Evolutionary conservation across 2,888 invertebrate species (phyloP), one percentile per base, ranked within the genome.

Genomic region (Agonopterix alstromeriana): DNA sequence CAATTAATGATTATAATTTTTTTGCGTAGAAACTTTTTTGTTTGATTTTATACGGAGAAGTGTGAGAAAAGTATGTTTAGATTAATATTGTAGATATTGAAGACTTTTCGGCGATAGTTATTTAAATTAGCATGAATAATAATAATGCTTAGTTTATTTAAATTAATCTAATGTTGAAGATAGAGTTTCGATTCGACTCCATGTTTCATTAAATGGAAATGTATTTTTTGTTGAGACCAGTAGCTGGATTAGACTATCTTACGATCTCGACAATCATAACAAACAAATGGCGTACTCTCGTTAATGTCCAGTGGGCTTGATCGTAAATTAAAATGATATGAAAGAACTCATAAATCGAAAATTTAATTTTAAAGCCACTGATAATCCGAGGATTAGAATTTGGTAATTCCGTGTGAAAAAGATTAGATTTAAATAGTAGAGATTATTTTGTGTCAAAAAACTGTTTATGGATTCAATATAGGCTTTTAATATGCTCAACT

Each of bases 1-100:
- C 65, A 70, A 73, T 76, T 70, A 72, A 71, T 70, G 66, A 58
- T 65, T 63, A 72, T 73, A 69, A 68, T 67, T 72, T 76, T 14
- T 73, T 68, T 69, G 62, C 61, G 65, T 47, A 56, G 27, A 27
- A 27, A 27, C 54, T 72, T 73, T 75, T 70, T 10, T 70, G 63
- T 60, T 67, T 62, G 62, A 67, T 65, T 60, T 65, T 60, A 63
- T 67, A 61, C 58, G 62, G 54, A 60, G 57, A 60, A 63, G 65
- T 68, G 67, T 69, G 65, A 69, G 73, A 73, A 77, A 59, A 56
- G 47, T 46, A 43, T 43, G 45, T 47, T 48, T 43, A 46, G 52
- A 48, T 52, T 11, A 11, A 42, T 38, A n/a, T 42, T n/a, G 12
- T 9, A 45, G 41, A 51, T 51, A 46, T 45, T 12, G 27, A 14